These are phyloP conservation scores for Channa argus DNA, from an alignment of 2,113 vertebrate genomes.

Conservation along the genomic window DNA sequence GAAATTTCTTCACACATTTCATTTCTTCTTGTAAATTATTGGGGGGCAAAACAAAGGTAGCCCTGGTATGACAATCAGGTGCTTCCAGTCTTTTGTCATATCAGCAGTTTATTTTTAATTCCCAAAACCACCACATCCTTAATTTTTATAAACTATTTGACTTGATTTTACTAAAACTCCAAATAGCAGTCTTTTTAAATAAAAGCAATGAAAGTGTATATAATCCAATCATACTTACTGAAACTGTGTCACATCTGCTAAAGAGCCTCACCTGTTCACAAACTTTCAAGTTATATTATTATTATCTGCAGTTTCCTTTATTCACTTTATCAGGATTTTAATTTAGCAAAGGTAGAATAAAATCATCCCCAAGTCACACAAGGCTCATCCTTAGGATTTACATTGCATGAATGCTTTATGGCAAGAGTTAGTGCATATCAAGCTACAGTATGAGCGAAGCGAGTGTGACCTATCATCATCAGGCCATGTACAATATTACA, in stretches of 20 bases:
- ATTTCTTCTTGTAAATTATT: too few relatives aligned
- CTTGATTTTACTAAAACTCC: neutral
- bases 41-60: neutral
- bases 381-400: too few relatives aligned
- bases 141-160: too few relatives aligned
- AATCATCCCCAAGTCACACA: neutral
- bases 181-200: slow-evolving; percentile 19
- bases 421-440: neutral
- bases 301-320: neutral
- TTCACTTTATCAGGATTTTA: neutral
- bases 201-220: slow-evolving; percentile 16
- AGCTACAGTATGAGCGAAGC: neutral
- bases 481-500: too few relatives aligned
- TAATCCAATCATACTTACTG: neutral
- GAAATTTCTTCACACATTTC: too few relatives aligned
- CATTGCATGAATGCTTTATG: neutral
- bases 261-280: too few relatives aligned
- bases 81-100: too few relatives aligned
- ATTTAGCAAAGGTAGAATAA: neutral
- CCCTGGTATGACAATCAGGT: neutral
- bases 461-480: neutral
- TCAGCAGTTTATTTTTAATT: too few relatives aligned
- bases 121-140: too few relatives aligned
- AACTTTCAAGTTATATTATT: too few relatives aligned
- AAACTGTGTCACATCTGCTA: neutral